A percentile compares a stretch with the other conserved stretches of the same genome.
These are phyloP conservation scores for Geococcyx californianus DNA, from an alignment of 2,113 vertebrate genomes.

Conservation along the genomic window DNA sequence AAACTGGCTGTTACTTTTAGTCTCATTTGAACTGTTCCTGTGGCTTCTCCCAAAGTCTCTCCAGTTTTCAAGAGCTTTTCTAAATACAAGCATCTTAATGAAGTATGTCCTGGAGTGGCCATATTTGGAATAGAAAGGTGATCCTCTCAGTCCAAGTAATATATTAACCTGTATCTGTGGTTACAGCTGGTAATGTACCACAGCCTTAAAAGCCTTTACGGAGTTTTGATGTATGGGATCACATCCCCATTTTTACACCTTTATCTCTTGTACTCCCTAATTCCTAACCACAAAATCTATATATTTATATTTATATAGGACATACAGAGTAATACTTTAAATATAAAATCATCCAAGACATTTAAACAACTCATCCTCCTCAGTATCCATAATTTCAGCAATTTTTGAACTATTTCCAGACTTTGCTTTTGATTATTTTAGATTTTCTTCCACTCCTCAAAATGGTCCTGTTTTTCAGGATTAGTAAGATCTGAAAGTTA, in stretches of 20 bases:
- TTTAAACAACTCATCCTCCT: background rate
- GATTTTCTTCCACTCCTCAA: background rate
- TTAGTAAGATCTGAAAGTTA: background rate
- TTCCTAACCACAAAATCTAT: background rate
- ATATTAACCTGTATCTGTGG: background rate
- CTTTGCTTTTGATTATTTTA: background rate
- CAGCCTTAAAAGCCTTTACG: background rate
- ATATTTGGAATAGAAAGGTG: background rate
- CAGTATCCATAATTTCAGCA: background rate
- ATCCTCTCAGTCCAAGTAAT: accelerated
- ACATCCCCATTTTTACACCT: background rate
- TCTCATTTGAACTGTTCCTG: background rate
- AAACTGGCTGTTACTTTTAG: background rate
- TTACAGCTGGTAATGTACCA: background rate
- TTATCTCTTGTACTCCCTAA: background rate
- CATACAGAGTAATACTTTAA: background rate
- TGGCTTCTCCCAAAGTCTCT: background rate
- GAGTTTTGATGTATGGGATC: background rate
- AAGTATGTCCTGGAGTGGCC: background rate
- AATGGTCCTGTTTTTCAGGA: background rate
- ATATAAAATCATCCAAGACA: background rate
- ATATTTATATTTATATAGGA: background rate
- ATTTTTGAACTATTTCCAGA: background rate
- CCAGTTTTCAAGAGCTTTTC: background rate
- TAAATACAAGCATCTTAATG: background rate